Evolutionary conservation across 2,113 vertebrate species (phyloP).

Genomic region (Microcebus griseorufus): DNA sequence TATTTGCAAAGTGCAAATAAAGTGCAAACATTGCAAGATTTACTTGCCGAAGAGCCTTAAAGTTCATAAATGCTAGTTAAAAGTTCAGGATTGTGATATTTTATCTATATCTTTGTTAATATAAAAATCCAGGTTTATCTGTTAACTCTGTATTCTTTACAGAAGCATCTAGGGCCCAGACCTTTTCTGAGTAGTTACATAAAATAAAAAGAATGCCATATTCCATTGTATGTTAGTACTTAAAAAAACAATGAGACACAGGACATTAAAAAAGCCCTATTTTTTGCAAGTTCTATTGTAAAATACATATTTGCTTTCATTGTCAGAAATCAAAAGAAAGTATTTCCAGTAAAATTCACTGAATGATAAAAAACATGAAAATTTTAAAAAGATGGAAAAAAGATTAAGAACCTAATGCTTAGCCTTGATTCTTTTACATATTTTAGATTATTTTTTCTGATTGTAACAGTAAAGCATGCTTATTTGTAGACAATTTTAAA

Average conservation of each 20-base stretch:
- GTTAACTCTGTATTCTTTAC: not conserved
- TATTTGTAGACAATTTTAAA: constrained; percentile 41
- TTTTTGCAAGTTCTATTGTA: not conserved
- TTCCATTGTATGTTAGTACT: not conserved
- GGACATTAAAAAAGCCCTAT: not conserved
- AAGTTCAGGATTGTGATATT: not conserved
- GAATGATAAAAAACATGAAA: constrained; percentile 12
- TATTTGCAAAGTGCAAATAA: not conserved
- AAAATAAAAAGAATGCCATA: not conserved
- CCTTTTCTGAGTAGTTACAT: not conserved
- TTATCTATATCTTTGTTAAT: not conserved
- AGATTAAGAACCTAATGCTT: constrained; percentile 3
- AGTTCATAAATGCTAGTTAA: not conserved
- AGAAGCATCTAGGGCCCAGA: not conserved
- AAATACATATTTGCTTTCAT: constrained; percentile 17
- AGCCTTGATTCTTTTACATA: constrained; percentile 1
- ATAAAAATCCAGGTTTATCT: not conserved
- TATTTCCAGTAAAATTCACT: constrained; percentile 1
- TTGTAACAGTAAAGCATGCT: not conserved
- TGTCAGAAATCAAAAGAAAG: constrained; percentile 19
- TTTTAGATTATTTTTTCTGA: not conserved
- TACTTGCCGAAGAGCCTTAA: constrained; percentile 44
- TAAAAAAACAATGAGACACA: not conserved
- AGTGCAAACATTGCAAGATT: not conserved
- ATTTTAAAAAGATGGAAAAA: not conserved